A percentile compares a stretch with the other conserved stretches of the same genome.
These are phyloP conservation scores for Fragum fragum DNA, from an alignment of 2,888 invertebrate species.

Conservation along the genomic window DNA sequence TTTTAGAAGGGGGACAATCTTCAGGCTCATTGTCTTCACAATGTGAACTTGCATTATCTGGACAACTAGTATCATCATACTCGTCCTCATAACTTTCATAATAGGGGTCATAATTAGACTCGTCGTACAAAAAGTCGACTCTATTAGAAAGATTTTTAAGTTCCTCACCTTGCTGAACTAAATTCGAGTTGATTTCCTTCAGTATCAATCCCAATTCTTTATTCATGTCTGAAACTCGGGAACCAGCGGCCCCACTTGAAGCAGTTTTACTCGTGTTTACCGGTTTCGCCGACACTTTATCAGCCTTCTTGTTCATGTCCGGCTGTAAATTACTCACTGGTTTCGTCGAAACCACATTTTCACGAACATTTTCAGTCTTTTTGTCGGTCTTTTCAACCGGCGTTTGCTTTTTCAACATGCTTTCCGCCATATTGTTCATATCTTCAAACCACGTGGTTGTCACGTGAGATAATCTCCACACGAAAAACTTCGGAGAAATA, in stretches of 20 bases:
- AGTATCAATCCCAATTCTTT: background rate
- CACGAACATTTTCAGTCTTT: background rate
- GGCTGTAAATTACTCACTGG: background rate
- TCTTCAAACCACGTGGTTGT: background rate
- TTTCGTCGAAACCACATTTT: background rate
- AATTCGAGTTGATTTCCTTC: slow-evolving; percentile 4
- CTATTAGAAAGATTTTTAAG: background rate
- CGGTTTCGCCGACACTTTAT: background rate
- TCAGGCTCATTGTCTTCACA: slow-evolving; percentile 3
- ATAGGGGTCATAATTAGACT: slow-evolving; percentile 2
- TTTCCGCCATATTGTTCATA: background rate
- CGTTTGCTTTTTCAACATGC: background rate
- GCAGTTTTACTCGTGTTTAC: background rate
- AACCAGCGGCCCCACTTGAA: background rate
- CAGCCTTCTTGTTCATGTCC: background rate
- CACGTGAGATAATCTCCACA: background rate
- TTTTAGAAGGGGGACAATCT: slow-evolving; percentile 2
- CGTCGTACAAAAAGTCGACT: slow-evolving; percentile 15
- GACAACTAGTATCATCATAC: background rate
- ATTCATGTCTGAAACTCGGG: background rate
- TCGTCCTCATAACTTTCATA: background rate
- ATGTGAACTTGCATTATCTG: background rate
- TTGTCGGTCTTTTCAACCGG: background rate
- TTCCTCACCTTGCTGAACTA: slow-evolving; percentile 5
- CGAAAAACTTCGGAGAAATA: background rate